Evolutionary conservation across 2,113 vertebrate genomes (phyloP).

Genomic region (Tetraodon nigroviridis): DNA sequence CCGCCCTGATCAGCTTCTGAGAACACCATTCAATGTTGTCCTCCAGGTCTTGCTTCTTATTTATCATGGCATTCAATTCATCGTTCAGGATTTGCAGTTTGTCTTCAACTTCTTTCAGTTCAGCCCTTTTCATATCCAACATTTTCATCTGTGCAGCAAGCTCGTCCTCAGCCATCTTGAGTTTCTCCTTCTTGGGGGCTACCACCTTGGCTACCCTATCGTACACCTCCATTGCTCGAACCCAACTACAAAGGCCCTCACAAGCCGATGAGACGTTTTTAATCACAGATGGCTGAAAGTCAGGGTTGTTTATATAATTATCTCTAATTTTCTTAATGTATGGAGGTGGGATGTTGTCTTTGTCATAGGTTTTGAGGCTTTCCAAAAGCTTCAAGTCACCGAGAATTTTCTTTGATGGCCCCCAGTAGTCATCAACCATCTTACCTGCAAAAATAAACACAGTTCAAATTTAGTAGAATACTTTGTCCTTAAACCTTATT

Average conservation of each 20-base stretch:
- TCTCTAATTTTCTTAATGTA: slow-evolving; percentile 87
- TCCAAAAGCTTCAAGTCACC: slow-evolving; percentile 88
- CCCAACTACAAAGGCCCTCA: slow-evolving; percentile 92
- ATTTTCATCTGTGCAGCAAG: slow-evolving; percentile 78
- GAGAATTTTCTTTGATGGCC: slow-evolving; percentile 84
- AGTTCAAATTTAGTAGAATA: neutral
- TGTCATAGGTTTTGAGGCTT: slow-evolving; percentile 83
- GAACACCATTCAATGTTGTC: slow-evolving; percentile 87
- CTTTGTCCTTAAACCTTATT: too few relatives aligned
- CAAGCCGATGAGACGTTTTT: slow-evolving; percentile 91
- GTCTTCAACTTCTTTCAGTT: slow-evolving; percentile 83
- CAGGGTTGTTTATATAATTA: slow-evolving; percentile 81
- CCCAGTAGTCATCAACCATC: slow-evolving; percentile 93
- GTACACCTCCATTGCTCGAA: slow-evolving; percentile 88
- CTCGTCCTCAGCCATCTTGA: slow-evolving; percentile 77
- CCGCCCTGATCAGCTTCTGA: slow-evolving; percentile 83
- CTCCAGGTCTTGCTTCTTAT: slow-evolving; percentile 77
- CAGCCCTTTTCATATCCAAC: slow-evolving; percentile 79
- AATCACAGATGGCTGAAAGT: slow-evolving; percentile 85
- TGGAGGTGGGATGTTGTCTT: slow-evolving; percentile 80
- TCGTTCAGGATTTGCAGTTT: slow-evolving; percentile 80
- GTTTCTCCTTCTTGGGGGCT: slow-evolving; percentile 81
- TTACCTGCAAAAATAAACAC: slow-evolving; percentile 73
- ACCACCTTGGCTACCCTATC: slow-evolving; percentile 87
- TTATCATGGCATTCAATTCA: slow-evolving; percentile 80